A percentile compares a stretch with the other conserved stretches of the same genome.
Conservation (phyloP, 2,888 invertebrate genomes). For the Tenthredo scrophulariae region DNA sequence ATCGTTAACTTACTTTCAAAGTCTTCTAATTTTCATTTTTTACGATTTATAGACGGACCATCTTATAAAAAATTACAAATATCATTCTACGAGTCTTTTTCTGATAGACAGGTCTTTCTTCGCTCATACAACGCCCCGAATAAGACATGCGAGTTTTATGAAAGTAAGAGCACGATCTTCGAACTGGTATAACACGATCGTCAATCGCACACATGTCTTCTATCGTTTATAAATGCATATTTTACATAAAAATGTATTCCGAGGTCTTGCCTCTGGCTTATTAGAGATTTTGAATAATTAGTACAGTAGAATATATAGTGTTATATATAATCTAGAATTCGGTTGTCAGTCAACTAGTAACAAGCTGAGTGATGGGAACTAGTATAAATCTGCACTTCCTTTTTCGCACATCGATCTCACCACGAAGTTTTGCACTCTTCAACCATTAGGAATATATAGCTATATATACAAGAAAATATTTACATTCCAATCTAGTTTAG, state of each 20-base stretch:
- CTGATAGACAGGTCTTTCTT: background rate
- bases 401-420: background rate
- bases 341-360: background rate
- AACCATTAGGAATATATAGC: background rate
- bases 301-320: background rate
- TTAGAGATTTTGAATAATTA: background rate
- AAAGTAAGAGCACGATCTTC: constrained; percentile 17
- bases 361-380: background rate
- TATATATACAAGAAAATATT: background rate
- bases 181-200: background rate
- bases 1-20: constrained; percentile 7
- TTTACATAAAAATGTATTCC: background rate
- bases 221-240: background rate
- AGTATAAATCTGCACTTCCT: background rate
- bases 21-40: background rate
- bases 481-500: background rate
- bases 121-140: background rate
- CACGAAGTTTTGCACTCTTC: background rate
- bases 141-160: background rate
- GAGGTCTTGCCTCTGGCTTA: background rate
- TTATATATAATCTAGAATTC: background rate
- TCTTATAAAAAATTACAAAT: background rate
- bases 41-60: background rate
- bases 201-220: background rate
- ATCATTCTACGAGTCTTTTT: background rate